Base-by-base conservation (phyloP, 2,113 vertebrate species). In the Tetrao urogallus region DNA sequence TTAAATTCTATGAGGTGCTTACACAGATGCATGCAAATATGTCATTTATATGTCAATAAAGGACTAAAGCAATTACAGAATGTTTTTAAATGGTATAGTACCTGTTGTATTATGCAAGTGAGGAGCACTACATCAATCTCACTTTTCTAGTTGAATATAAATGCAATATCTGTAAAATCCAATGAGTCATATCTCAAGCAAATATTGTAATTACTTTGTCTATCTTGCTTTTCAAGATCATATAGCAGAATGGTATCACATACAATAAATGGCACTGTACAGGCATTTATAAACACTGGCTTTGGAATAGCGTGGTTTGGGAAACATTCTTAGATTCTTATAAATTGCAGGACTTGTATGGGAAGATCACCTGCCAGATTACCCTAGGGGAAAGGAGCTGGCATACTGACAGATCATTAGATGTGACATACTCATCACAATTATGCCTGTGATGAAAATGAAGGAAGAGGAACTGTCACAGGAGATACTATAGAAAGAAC, bases 71-170 rank as follows among this genome's bases (percentile, higher is more conserved):
- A 80, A 76, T 91, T 78, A 84, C 25, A 52, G 67, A 88, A 45
- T 66, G 57, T 67, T 94, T 90, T 91, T 50, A 69, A 71, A 78
- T 80, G 65, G 72, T 92, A 64, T 9, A 38, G 50, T 52, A 83
- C 60, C 82, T 77, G 72, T 22, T 70, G 40, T 71, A 83, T 92
- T 92, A 78, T 75, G 57, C 47, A 89, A 90, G 81, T 63, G 45
- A 95, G 58, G 65, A 94, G 82, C 79, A 94, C 92, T 92, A 54
- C 64, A 96, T 69, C 82, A 94, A 71, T 83, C 91, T 90, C 70
- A 56, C 61, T 82, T n/a, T 82, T 86, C 69, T 69, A 24, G 61
- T 10, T 88, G 91, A 94, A 93, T 90, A 76, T 40, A 88, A 92
- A 88, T 61, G 30, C 25, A 86, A 2, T 64, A 90, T 60, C 34